phyloP scores from a whole-genome alignment of 2,113 vertebrate genomes.

The Oreochromis tanganicae region DNA sequence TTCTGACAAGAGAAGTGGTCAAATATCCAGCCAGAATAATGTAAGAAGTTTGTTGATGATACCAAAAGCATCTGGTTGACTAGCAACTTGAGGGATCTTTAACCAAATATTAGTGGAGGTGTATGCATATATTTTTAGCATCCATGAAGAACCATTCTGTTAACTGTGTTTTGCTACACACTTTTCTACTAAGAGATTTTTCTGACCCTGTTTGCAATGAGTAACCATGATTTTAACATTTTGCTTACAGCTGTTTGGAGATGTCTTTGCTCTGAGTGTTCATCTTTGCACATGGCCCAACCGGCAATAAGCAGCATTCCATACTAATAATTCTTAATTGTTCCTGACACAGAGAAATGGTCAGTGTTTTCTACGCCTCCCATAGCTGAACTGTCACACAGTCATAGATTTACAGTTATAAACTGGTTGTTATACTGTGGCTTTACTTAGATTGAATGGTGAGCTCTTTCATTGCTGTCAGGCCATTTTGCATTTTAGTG shows the following conservation, averaged over 20 bases:
- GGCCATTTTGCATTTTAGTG: background rate
- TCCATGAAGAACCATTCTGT: background rate
- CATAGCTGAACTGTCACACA: background rate
- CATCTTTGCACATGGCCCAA: background rate
- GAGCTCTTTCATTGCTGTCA: background rate
- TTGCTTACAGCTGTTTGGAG: background rate
- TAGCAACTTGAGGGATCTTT: background rate
- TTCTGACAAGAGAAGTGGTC: background rate
- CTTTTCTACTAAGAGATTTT: background rate
- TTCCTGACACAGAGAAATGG: background rate
- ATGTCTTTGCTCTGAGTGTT: background rate
- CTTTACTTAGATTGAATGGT: background rate
- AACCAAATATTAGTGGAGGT: background rate
- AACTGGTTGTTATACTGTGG: background rate
- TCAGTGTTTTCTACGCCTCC: background rate
- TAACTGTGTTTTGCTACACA: background rate
- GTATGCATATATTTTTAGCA: background rate
- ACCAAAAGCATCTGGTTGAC: background rate
- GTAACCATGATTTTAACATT: background rate
- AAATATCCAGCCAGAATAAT: background rate
- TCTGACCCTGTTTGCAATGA: background rate
- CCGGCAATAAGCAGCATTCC: background rate
- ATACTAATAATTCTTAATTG: background rate
- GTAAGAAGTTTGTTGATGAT: background rate
- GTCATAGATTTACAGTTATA: background rate